phyloP scores from a whole-genome alignment of 2,797 vertebrate genomes.

The Arrhamphus sclerolepis region DNA sequence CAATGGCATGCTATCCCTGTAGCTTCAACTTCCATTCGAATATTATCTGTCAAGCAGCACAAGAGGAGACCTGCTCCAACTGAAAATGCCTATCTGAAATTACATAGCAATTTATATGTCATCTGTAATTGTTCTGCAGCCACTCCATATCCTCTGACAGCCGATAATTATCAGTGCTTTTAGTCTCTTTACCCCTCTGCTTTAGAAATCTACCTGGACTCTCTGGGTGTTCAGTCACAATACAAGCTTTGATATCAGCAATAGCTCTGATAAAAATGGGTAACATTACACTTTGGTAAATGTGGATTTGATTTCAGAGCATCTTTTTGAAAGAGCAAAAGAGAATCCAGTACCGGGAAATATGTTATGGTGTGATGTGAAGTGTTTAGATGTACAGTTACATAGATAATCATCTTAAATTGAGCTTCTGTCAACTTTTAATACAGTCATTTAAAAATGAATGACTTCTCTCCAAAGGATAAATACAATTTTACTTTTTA shows the following conservation, averaged over 20 bases:
- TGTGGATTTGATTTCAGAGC: conserved; percentile 39
- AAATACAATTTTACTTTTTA: conserved; percentile 45
- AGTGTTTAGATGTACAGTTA: conserved; percentile 14
- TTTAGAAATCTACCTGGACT: conserved; percentile 65
- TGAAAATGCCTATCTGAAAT: conserved; percentile 78
- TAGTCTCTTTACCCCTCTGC: conserved; percentile 50
- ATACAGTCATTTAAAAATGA: not conserved
- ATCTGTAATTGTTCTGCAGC: conserved; percentile 78
- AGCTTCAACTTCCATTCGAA: conserved; percentile 69
- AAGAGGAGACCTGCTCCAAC: conserved; percentile 78
- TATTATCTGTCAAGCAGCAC: conserved; percentile 74
- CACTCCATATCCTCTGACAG: conserved; percentile 67
- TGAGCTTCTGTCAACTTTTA: conserved; percentile 26
- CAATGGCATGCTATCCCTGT: conserved; percentile 62
- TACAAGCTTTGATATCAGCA: conserved; percentile 58
- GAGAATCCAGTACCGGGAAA: conserved; percentile 27
- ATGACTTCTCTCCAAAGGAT: conserved; percentile 8
- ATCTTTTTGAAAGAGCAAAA: conserved; percentile 18
- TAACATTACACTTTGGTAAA: conserved; percentile 22
- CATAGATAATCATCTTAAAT: conserved; percentile 41
- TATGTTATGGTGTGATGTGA: conserved; percentile 30
- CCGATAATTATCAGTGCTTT: conserved; percentile 79
- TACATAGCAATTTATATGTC: conserved; percentile 86
- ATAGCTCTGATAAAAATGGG: conserved; percentile 40
- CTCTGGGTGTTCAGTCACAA: conserved; percentile 43